phyloP scores from a whole-genome alignment of 2,113 vertebrate genomes.

The Diadophis punctatus region DNA sequence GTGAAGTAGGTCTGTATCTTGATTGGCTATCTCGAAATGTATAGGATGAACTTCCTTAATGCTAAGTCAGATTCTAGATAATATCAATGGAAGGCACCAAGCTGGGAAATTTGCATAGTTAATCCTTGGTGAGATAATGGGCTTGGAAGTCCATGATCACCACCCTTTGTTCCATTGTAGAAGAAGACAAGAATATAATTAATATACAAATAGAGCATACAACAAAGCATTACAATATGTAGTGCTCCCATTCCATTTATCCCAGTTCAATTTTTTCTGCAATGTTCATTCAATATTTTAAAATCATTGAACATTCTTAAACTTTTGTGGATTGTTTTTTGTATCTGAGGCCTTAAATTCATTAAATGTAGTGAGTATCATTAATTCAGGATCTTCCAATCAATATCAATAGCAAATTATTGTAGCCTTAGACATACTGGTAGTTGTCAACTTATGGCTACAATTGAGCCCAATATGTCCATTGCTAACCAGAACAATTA shows the following conservation, averaged over 20 bases:
- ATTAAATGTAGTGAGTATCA: neutral
- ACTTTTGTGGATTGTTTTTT: neutral
- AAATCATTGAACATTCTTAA: neutral
- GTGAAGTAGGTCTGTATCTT: neutral
- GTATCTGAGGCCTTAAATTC: neutral
- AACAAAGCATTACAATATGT: neutral
- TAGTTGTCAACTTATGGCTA: neutral
- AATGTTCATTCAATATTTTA: neutral
- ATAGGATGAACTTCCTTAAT: neutral
- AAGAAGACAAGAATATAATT: neutral
- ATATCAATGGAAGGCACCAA: neutral
- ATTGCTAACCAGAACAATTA: neutral
- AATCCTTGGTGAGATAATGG: neutral
- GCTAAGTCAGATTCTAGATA: neutral
- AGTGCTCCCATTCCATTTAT: neutral
- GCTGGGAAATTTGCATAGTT: neutral
- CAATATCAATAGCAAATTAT: neutral
- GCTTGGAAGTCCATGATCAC: neutral
- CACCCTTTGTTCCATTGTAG: neutral
- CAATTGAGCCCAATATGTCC: neutral
- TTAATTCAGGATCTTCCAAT: neutral
- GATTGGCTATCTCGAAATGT: neutral
- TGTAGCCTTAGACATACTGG: neutral
- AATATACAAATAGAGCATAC: neutral
- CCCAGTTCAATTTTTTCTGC: neutral